These are phyloP conservation scores for Biston stratarius DNA, from an alignment of 2,888 invertebrate genomes.

Conservation along the genomic window DNA sequence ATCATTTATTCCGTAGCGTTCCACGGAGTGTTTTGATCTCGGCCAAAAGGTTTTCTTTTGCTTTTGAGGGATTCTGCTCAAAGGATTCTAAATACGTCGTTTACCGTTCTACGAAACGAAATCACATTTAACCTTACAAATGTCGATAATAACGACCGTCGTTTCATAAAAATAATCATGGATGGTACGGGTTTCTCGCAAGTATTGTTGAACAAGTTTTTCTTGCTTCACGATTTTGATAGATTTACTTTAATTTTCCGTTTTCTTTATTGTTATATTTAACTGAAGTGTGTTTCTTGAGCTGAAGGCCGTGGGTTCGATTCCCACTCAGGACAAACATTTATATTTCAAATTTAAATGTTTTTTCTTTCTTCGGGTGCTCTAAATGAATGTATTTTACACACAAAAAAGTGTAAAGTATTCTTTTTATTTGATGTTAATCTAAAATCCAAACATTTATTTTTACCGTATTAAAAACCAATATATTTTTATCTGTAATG, in stretches of 20 bases:
- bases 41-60: constrained; percentile 4
- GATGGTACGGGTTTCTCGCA: background rate
- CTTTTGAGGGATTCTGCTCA: background rate
- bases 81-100: constrained; percentile 2
- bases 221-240: no score
- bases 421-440: no score
- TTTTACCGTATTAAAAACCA: background rate
- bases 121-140: background rate
- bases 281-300: no score
- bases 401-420: no score
- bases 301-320: no score
- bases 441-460: background rate
- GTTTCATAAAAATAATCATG: background rate
- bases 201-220: background rate
- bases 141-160: background rate
- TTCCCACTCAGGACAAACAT: no score
- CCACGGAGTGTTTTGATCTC: constrained; percentile 1
- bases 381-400: no score
- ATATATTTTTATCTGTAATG: no score
- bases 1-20: constrained; percentile 39
- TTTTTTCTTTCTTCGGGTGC: no score
- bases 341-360: no score
- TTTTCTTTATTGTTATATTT: no score
- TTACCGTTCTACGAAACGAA: background rate
- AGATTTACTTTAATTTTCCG: no score